Percentiles rank a stretch among this genome's conserved stretches.
Evolutionary conservation across 2,888 invertebrate genomes (phyloP).

Genomic region (Eupithecia subumbrata): DNA sequence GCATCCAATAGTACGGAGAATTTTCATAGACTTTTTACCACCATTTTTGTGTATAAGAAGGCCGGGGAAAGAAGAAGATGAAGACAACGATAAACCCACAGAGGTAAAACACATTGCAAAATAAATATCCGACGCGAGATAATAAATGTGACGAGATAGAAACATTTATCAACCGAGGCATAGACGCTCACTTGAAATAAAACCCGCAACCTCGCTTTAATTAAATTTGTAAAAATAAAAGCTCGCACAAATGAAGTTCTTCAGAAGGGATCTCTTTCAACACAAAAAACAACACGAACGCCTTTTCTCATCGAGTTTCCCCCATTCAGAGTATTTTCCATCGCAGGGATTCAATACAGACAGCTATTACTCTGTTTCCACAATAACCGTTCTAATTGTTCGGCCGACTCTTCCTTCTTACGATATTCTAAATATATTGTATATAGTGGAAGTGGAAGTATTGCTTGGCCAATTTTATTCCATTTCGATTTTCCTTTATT

Average conservation of each 20-base stretch:
- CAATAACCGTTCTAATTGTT: constrained; percentile 80
- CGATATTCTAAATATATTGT: constrained; percentile 79
- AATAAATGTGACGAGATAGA: constrained; percentile 49
- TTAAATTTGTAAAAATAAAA: constrained; percentile 73
- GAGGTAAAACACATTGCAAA: constrained; percentile 70
- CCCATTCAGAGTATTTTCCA: constrained; percentile 73
- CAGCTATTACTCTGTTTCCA: constrained; percentile 68
- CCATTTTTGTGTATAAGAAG: constrained; percentile 94
- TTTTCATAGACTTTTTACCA: constrained; percentile 94
- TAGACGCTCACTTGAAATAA: constrained; percentile 54
- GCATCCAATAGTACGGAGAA: constrained; percentile 94
- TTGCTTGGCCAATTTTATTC: constrained; percentile 82
- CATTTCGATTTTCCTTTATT: constrained; percentile 85
- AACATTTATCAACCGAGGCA: constrained; percentile 58
- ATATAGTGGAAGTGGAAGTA: constrained; percentile 80
- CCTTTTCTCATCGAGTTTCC: constrained; percentile 67
- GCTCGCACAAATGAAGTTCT: constrained; percentile 68
- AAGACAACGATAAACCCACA: constrained; percentile 78
- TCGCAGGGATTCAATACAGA: constrained; percentile 72
- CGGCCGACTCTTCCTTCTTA: constrained; percentile 63
- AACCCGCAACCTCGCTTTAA: constrained; percentile 59
- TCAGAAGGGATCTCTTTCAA: constrained; percentile 61
- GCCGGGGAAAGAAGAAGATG: constrained; percentile 89
- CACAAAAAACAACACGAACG: constrained; percentile 63
- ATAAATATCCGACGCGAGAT: constrained; percentile 50